Conservation (phyloP, 1,140 invertebrate genomes). For the Caenorhabditis latens region DNA sequence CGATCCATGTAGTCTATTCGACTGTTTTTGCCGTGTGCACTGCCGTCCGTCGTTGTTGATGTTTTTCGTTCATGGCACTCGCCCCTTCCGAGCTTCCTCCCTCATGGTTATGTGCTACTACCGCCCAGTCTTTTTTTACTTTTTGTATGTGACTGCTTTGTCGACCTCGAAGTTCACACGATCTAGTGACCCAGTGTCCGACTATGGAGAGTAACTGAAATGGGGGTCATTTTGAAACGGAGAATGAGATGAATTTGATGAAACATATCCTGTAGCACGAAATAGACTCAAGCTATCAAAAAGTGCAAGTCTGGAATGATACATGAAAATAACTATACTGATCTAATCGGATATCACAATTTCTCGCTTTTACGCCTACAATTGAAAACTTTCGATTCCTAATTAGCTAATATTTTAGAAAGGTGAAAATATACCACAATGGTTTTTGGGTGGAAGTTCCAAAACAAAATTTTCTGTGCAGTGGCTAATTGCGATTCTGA, state of each 20-base stretch:
- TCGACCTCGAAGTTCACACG: slow-evolving; percentile 50
- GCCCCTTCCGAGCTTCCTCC: slow-evolving; percentile 46
- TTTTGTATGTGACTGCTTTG: slow-evolving; percentile 21
- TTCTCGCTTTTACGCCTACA: too few species aligned
- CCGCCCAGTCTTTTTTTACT: slow-evolving; percentile 20
- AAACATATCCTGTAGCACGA: neutral
- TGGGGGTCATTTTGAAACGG: neutral
- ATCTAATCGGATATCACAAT: too few species aligned
- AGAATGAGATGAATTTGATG: too few species aligned
- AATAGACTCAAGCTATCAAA: too few species aligned
- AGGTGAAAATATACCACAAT: too few species aligned
- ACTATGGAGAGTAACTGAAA: neutral
- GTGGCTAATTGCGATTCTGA: too few species aligned
- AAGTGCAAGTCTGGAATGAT: too few species aligned
- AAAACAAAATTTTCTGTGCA: too few species aligned
- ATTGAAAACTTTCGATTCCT: too few species aligned
- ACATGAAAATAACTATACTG: too few species aligned
- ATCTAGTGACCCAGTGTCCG: neutral
- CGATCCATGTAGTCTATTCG: slow-evolving; percentile 27
- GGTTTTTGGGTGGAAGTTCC: too few species aligned
- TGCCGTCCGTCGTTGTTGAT: slow-evolving; percentile 51
- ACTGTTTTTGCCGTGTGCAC: slow-evolving; percentile 53
- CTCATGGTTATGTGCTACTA: slow-evolving; percentile 23
- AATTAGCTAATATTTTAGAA: too few species aligned
- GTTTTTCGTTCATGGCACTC: slow-evolving; percentile 52